Evolutionary conservation across 2,113 vertebrate genomes (phyloP), one percentile per base, ranked within the genome.

Genomic region (Tauraco erythrolophus): DNA sequence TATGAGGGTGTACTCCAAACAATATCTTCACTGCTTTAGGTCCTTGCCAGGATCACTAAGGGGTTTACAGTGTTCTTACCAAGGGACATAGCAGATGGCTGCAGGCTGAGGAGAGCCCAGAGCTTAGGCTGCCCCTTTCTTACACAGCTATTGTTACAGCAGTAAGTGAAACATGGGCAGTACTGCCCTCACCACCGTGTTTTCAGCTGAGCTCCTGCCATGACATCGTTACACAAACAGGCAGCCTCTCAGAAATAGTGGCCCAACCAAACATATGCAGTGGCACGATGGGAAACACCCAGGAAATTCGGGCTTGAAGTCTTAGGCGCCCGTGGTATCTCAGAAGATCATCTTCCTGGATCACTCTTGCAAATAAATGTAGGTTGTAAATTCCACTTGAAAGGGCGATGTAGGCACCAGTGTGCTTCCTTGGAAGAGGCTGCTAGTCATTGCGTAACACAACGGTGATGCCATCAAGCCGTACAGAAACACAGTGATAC

Each of bases 321-420:
- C 50, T 72, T 65, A 74, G 83, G 64, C 0, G 1, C 57, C 91
- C 5, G 0, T 71, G 46, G 21, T 95, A 87, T 89, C 79, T 92
- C 77, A 39, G 56, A 75, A 88, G 53, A 87, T 81, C 35, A 48
- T 80, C 70, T 92, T 86, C 41, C 62, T 70, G 24, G 50, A 86
- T 92, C 31, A 4, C 30, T 87, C 39, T 37, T 74, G 43, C 50
- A 74, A 41, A 56, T 66, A 46, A 78, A 51, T 46, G 25, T 22
- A 60, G 76, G 56, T 33, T 82, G 60, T 60, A 81, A 74, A 91
- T 91, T 35, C 35, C 69, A 21, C 46, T 33, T 48, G 69, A 43
- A 92, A 82, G 48, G 45, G 27, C 0, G 0, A 27, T 27, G n/a
- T 27, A 19, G 46, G 51, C 72, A 74, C 50, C 31, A 5, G 0